These are phyloP conservation scores for Sternarchorhynchus goeldii DNA, from an alignment of 2,797 vertebrate species.

Conservation along the genomic window DNA sequence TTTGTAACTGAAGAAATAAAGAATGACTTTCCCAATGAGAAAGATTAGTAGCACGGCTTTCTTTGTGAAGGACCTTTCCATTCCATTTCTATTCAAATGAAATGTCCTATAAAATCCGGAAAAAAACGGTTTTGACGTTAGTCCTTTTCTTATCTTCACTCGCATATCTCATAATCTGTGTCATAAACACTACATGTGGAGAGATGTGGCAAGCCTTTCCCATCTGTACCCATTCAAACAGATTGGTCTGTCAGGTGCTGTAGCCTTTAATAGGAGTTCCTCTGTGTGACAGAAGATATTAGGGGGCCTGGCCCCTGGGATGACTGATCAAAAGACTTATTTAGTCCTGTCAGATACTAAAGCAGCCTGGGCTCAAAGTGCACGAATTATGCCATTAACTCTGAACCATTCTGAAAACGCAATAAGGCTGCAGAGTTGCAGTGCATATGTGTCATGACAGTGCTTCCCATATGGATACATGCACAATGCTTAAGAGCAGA, in stretches of 20 bases:
- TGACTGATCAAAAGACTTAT: constrained; percentile 12
- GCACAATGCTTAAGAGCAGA: constrained; percentile 25
- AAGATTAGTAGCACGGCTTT: no score
- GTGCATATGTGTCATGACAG: background rate
- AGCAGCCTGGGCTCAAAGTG: background rate
- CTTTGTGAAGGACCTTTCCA: no score
- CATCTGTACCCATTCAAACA: background rate
- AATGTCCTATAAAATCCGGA: no score
- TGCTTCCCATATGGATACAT: background rate
- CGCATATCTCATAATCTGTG: background rate
- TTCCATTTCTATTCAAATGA: no score
- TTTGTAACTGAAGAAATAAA: no score
- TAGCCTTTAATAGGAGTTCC: background rate
- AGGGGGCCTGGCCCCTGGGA: background rate
- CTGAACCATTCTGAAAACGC: constrained; percentile 8
- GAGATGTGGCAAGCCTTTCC: background rate
- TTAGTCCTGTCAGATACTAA: constrained; percentile 2
- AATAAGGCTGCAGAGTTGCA: background rate
- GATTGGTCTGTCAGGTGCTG: constrained; percentile 13
- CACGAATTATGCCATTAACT: constrained; percentile 10
- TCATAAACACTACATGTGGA: background rate
- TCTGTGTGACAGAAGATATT: background rate
- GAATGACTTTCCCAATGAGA: no score
- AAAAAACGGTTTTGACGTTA: background rate
- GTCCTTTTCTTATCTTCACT: background rate